Evolutionary conservation across 2,888 invertebrate genomes (phyloP).

Genomic region (Coleophora deauratella): DNA sequence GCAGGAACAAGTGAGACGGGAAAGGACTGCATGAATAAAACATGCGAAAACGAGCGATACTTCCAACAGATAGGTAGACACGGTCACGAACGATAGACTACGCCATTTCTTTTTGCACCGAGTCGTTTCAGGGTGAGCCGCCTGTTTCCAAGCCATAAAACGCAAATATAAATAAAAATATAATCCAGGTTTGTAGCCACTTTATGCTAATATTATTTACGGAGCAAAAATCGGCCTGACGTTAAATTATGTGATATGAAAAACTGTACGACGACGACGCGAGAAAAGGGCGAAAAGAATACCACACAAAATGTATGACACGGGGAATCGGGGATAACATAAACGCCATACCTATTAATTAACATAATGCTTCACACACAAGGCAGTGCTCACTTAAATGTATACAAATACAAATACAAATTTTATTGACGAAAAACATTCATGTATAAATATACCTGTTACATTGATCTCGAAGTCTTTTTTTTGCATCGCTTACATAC

Average conservation of each 20-base stretch:
- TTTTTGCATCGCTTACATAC: too few species aligned
- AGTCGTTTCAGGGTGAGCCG: slow-evolving; percentile 41
- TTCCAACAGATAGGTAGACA: slow-evolving; percentile 33
- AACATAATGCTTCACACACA: too few species aligned
- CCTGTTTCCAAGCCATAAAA: slow-evolving; percentile 16
- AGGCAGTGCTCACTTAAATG: too few species aligned
- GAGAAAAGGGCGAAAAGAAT: neutral
- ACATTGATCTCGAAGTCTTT: too few species aligned
- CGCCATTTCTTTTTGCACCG: slow-evolving; percentile 41
- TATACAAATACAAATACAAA: too few species aligned
- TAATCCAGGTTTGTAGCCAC: slow-evolving; percentile 22
- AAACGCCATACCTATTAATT: too few species aligned
- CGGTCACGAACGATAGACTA: slow-evolving; percentile 38
- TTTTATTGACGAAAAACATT: too few species aligned
- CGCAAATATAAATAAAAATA: slow-evolving; percentile 25
- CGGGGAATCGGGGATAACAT: too few species aligned
- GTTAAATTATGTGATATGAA: slow-evolving; percentile 12
- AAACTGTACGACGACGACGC: slow-evolving; percentile 5
- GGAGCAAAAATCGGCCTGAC: slow-evolving; percentile 1
- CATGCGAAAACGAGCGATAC: slow-evolving; percentile 48
- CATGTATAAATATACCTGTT: too few species aligned
- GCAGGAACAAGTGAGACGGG: slow-evolving; percentile 56
- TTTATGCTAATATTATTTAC: slow-evolving; percentile 19
- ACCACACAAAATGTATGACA: too few species aligned
- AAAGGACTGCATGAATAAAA: slow-evolving; percentile 59